Evolutionary conservation across 2,888 invertebrate species (phyloP), one percentile per base, ranked within the genome.

Genomic region (Stenchaetothrips biformis): DNA sequence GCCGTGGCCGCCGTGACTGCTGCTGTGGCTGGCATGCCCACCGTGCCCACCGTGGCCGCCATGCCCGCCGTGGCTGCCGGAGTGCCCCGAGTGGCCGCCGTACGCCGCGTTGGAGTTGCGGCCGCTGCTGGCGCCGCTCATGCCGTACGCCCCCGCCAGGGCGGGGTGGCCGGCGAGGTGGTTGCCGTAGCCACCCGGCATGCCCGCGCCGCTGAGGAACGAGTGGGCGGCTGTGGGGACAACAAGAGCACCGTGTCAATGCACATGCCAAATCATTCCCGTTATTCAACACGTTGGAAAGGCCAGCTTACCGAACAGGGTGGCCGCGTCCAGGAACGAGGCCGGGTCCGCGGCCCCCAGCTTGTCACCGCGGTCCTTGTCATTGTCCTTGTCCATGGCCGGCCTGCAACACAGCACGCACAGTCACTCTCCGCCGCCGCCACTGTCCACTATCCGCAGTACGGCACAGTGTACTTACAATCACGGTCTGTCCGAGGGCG

Each of bases 251-350:
- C 77, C 21, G 74, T 1, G n/a, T 62, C 13, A n/a, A 62, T n/a
- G 7, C 16, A 62, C 7, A 62, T 7, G n/a, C 13, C 13, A 9
- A 7, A 13, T 21, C 37, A 48, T 3, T 16, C 53, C 53, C 13
- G 13, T 53, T 7, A 6, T 16, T 2, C 13, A 7, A 16, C 16
- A 16, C 2, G 53, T 7, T 7, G 2, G 13, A 53, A 2, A 53
- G 53, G 53, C 16, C 37, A 37, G 37, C 67, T n/a, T 90, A 88
- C 92, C 92, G 86, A 93, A 93, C 83, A 93, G 89, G 83, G 92
- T 92, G 85, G 94, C 93, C 84, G 95, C 94, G 89, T 95, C 95
- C 87, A 95, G 91, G 84, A 94, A 89, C 83, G 93, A 91, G 84
- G 92, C 90, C 83, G 91, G 89, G 89, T 92, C 90, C 37, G 82